phyloP scores from a whole-genome alignment of 2,797 vertebrate species.

The Intellagama lesueurii region DNA sequence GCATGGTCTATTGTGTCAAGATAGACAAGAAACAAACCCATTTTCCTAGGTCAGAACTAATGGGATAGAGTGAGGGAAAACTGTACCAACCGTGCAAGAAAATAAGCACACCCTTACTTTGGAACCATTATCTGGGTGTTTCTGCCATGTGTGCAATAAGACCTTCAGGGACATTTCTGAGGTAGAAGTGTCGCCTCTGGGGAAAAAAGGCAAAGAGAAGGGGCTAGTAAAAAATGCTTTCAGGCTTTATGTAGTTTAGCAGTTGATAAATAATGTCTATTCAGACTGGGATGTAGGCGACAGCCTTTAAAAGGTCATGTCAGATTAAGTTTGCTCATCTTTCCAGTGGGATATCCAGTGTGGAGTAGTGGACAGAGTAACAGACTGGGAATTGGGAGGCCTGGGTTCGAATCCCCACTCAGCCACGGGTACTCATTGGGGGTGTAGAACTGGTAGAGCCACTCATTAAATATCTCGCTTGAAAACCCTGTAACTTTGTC shows the following conservation, averaged over 20 bases:
- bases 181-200: neutral
- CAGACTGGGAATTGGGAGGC: too few species aligned
- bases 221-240: neutral
- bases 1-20: fast-evolving
- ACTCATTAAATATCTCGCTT: too few species aligned
- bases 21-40: neutral
- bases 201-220: neutral
- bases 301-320: too few species aligned
- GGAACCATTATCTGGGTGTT: neutral
- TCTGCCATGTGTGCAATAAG: neutral
- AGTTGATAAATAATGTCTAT: neutral
- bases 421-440: too few species aligned
- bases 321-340: too few species aligned
- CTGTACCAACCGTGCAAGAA: neutral
- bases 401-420: too few species aligned
- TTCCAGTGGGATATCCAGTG: too few species aligned
- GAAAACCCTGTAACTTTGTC: too few species aligned
- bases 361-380: too few species aligned
- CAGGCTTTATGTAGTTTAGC: neutral
- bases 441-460: too few species aligned
- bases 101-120: neutral
- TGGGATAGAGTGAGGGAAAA: neutral
- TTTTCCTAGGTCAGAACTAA: too few species aligned
- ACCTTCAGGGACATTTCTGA: too few species aligned
- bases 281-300: neutral